Evolutionary conservation across 2,888 invertebrate genomes (phyloP).

Genomic region (Ennomos fuscantarius): DNA sequence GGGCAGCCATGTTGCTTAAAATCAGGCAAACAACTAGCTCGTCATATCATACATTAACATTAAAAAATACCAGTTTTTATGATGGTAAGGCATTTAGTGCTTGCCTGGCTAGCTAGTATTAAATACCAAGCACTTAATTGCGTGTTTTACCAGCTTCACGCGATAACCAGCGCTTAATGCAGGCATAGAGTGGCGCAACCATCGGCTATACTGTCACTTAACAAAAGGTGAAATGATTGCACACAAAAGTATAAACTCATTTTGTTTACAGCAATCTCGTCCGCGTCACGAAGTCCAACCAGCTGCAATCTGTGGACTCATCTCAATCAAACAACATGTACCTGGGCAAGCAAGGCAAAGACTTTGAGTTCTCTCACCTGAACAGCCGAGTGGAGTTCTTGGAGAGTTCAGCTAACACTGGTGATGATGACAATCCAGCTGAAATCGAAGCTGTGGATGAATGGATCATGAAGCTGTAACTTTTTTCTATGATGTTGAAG

Average conservation of each 20-base stretch:
- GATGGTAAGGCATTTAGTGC: too few species aligned
- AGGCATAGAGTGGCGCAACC: too few species aligned
- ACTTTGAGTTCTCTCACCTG: conserved; percentile 93
- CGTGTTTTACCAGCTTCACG: too few species aligned
- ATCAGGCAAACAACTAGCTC: too few species aligned
- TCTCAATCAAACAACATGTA: conserved; percentile 86
- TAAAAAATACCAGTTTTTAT: too few species aligned
- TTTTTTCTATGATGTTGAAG: background rate
- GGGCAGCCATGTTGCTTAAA: too few species aligned
- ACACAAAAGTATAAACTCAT: background rate
- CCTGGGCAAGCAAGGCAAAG: conserved; percentile 91
- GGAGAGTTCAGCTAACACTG: conserved; percentile 86
- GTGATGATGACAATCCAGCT: conserved; percentile 84
- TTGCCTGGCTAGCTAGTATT: too few species aligned
- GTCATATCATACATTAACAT: too few species aligned
- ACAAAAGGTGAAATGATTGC: too few species aligned
- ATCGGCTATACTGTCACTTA: too few species aligned
- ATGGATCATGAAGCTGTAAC: conserved; percentile 88
- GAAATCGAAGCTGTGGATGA: conserved; percentile 87
- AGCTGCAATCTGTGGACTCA: conserved; percentile 90
- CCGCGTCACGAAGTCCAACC: conserved; percentile 92
- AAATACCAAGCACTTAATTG: too few species aligned
- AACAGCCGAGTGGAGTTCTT: conserved; percentile 88
- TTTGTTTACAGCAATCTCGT: conserved; percentile 89
- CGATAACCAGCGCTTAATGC: too few species aligned